A percentile compares a stretch with the other conserved stretches of the same genome.
Conservation (phyloP, 2,888 invertebrate genomes). For the Ichneumon xanthorius region DNA sequence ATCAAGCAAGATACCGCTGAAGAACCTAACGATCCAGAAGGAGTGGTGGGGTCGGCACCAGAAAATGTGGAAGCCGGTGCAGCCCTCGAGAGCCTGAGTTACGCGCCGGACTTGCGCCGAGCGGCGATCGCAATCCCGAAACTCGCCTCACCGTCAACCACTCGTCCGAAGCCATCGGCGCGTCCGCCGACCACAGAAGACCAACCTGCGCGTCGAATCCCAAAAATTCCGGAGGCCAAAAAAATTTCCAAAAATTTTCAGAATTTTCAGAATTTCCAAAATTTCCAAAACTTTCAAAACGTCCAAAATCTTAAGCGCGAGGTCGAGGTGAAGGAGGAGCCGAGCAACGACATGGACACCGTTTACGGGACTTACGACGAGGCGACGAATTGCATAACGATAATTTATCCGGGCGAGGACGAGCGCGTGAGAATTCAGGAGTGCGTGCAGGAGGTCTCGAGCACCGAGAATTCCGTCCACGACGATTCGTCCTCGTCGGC, state of each 20-base stretch:
- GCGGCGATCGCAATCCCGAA: constrained; percentile 55
- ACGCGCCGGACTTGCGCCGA: too few relatives aligned
- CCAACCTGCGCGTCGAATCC: constrained; percentile 45
- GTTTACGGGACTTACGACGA: constrained; percentile 91
- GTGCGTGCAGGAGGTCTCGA: constrained; percentile 78
- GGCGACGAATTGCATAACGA: constrained; percentile 90
- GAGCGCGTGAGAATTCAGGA: constrained; percentile 84
- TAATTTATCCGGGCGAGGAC: constrained; percentile 88
- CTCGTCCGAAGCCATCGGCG: constrained; percentile 56
- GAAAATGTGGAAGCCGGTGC: constrained; percentile 93
- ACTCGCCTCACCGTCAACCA: constrained; percentile 74
- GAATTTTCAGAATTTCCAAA: neutral
- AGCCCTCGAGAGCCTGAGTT: constrained; percentile 81
- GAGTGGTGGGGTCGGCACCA: constrained; percentile 96
- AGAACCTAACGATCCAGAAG: constrained; percentile 86
- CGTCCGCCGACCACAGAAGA: constrained; percentile 7
- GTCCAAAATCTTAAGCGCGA: constrained; percentile 68
- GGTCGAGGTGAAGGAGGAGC: constrained; percentile 79
- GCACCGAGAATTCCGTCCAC: constrained; percentile 50
- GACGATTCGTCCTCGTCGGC: constrained; percentile 44
- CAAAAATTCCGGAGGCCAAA: constrained; percentile 62
- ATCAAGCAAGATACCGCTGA: constrained; percentile 83
- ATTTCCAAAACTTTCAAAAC: neutral
- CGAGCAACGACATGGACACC: constrained; percentile 86
- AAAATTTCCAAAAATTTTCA: constrained; percentile 32